Base-by-base conservation (phyloP, 1,140 invertebrate genomes). In the Dermatophagoides farinae region DNA sequence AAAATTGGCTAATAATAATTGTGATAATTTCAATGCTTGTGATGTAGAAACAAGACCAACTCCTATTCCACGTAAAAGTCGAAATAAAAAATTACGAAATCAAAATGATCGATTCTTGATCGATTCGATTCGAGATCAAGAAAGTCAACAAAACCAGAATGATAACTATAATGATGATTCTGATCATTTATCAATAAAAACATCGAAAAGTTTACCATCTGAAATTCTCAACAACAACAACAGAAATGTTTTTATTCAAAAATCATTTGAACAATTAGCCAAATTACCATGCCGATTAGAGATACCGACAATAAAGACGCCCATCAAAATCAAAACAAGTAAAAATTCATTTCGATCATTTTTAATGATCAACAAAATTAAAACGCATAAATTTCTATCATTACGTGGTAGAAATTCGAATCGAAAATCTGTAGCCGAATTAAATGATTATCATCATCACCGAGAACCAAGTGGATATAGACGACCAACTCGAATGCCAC, bases 401-500 rank as follows among this genome's bases (percentile, higher is more conserved):
- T 25, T 55, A 12, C 53, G 53, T 25, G 31, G 31, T 31, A 31
- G 31, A 31, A 31, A 31, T 31, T 31, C 31, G 2, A 31, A 31
- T 31, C 2, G 31, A 31, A 31, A 31, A 31, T 31, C 31, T 4
- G 31, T 31, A 2, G 8, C 22, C 46, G 46, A 47, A 18, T 4
- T 18, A 6, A 18, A 47, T 23, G 46, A 47, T 23, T 23, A 47
- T 23, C 18, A 47, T 23, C 46, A 47, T 23, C 16, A 38, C 14
- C 18, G 16, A 44, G 40, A 58, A 58, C 16, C 52, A 41, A 25
- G 16, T 23, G 38, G 11, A 4, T 23, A 31, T 12, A 49, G 25
- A 40, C n/a, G 46, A 23, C 58, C 58, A 11, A 60, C 58, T n/a
- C 23, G 58, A 50, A n/a, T 12, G 2, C 58, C 58, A 20, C 58